A percentile compares a stretch with the other conserved stretches of the same genome.
phyloP scores from a whole-genome alignment of 2,113 vertebrate species.

The Carettochelys insculpta region DNA sequence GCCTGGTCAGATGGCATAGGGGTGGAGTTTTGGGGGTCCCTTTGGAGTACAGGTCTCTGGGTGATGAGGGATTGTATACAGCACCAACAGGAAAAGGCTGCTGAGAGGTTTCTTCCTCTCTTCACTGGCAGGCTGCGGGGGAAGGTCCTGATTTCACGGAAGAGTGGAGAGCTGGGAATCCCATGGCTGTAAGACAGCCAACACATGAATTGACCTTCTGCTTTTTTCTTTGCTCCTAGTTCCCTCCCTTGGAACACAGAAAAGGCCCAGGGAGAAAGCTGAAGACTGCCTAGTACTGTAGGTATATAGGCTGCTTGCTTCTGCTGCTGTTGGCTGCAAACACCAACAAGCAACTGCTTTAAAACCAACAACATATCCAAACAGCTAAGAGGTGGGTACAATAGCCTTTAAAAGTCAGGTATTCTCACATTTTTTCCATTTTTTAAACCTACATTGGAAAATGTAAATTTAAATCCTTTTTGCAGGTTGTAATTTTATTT shows the following conservation, averaged over 20 bases:
- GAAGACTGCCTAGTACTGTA: not conserved
- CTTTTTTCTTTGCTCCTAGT: not conserved
- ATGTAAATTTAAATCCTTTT: not conserved
- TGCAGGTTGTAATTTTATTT: not conserved
- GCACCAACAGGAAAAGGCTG: not conserved
- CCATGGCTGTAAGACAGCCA: not conserved
- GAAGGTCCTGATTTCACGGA: not conserved
- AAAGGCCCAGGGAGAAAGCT: not conserved
- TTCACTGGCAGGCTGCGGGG: not conserved
- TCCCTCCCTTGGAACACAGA: not conserved
- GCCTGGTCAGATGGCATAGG: not conserved
- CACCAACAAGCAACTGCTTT: not conserved
- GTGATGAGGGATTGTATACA: not conserved
- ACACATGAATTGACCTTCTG: not conserved
- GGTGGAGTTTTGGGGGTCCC: accelerated
- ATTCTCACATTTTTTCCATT: not conserved
- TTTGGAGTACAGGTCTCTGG: not conserved
- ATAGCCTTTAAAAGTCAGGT: not conserved
- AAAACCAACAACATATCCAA: not conserved
- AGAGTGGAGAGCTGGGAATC: not conserved
- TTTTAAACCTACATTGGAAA: not conserved
- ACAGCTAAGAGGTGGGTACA: not conserved
- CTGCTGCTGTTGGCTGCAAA: not conserved
- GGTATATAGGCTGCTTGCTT: not conserved
- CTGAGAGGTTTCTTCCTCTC: not conserved